Evolutionary conservation across 1,140 invertebrate genomes (phyloP).

Genomic region (Mercenaria mercenaria): DNA sequence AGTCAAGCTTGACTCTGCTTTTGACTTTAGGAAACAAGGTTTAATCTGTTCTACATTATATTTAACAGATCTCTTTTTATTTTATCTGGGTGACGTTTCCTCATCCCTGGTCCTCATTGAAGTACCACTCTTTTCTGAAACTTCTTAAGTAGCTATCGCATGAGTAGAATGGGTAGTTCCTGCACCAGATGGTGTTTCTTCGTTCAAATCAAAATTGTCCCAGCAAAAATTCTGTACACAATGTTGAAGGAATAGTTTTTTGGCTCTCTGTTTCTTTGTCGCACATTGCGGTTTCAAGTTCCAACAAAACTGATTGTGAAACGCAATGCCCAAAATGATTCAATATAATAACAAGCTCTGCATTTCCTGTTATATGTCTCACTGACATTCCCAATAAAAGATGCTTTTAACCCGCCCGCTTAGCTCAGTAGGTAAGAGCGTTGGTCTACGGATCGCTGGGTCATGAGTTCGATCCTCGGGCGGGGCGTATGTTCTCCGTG

Average conservation of each 20-base stretch:
- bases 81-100: background rate
- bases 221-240: constrained; percentile 33
- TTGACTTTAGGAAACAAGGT: background rate
- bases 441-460: no score
- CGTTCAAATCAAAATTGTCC: constrained; percentile 60
- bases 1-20: background rate
- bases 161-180: constrained; percentile 43
- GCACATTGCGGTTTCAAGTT: constrained; percentile 34
- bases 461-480: no score
- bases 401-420: no score
- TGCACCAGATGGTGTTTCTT: constrained; percentile 43
- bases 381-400: no score
- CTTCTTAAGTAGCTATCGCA: constrained; percentile 47
- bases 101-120: no score
- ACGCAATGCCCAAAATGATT: constrained; percentile 40
- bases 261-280: background rate
- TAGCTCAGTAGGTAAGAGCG: no score
- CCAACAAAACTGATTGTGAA: constrained; percentile 20
- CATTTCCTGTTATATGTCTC: no score
- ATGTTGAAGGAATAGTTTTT: constrained; percentile 12
- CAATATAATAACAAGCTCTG: constrained; percentile 47
- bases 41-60: background rate
- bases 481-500: no score
- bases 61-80: background rate
- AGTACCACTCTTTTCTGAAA: background rate